A percentile compares a stretch with the other conserved stretches of the same genome.
Conservation (phyloP, 2,888 invertebrate genomes). For the Orthonychiurus folsomi region DNA sequence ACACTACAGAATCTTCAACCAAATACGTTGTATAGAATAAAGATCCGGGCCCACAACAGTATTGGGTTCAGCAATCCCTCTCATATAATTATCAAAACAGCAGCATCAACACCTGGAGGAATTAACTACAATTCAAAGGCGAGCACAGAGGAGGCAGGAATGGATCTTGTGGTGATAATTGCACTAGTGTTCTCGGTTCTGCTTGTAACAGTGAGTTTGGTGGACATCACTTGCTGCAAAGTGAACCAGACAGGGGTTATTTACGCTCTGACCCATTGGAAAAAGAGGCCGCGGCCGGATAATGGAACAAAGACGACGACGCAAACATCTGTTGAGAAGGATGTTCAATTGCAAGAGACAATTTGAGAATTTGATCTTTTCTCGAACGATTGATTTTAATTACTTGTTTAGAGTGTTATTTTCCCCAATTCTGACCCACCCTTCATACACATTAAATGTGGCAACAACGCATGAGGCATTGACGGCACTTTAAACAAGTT, state of each 20-base stretch:
- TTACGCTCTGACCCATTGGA: no score
- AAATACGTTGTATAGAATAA: constrained; percentile 73
- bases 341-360: no score
- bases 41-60: constrained; percentile 73
- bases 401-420: no score
- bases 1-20: constrained; percentile 59
- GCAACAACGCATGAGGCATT: no score
- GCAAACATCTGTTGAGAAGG: no score
- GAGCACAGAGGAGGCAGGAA: constrained; percentile 10
- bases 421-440: no score
- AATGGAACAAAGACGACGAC: no score
- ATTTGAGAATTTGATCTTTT: no score
- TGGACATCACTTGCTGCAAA: constrained; percentile 75
- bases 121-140: neutral
- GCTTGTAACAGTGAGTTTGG: constrained; percentile 58
- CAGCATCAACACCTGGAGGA: constrained; percentile 51
- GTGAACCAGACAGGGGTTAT: constrained; percentile 53
- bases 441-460: no score
- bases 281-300: no score
- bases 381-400: no score
- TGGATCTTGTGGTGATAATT: constrained; percentile 51
- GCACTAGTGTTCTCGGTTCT: constrained; percentile 73
- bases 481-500: no score
- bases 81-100: constrained; percentile 70
- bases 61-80: constrained; percentile 74